Base-by-base conservation (phyloP, 2,888 invertebrate species). In the Sthenelais limicola region DNA sequence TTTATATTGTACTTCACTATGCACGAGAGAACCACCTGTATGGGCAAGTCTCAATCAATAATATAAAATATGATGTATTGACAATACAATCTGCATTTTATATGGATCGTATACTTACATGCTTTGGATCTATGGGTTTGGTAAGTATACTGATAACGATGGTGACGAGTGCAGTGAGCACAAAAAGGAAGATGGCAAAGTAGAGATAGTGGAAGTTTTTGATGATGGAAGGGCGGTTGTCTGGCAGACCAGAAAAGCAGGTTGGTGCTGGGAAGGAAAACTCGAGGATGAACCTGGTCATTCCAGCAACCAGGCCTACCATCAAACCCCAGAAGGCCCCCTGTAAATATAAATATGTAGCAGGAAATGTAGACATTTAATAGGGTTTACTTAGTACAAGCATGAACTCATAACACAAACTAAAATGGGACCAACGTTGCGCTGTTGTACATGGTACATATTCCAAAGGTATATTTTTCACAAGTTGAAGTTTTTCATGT, bases 291-390 rank as follows among this genome's bases (percentile, higher is more conserved):
- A 90, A 90, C 9, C 90, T 83, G 28, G 87, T 80, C 33, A 84
- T 58, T 15, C 90, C 90, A 5, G 88, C 80, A 18, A 83, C 78
- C 73, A 90, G 83, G 0, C 90, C 90, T 26, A 87, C 77, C 81
- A 90, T 86, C n/a, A 90, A 81, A 0, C 88, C 88, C 87, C 87
- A 89, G 80, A 90, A 90, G 0, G 90, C 90, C 3, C 90, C 90
- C 90, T 90, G 81, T n/a, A 80, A 28, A 54, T 18, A 21, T 35
- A 73, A 28, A 54, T 38, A 35, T 28, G 15, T 71, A 21, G n/a
- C 5, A 4, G 18, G 47, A 15, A 12, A 18, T 49, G 12, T 66
- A 56, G 12, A n/a, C 15, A 28, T 18, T 9, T 9, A 18, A 52
- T 9, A 52, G 9, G 12, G 9, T 21, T 18, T 52, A 9, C 15